Evolutionary conservation across 2,888 invertebrate genomes (phyloP).

Genomic region (Heliconius aoede): DNA sequence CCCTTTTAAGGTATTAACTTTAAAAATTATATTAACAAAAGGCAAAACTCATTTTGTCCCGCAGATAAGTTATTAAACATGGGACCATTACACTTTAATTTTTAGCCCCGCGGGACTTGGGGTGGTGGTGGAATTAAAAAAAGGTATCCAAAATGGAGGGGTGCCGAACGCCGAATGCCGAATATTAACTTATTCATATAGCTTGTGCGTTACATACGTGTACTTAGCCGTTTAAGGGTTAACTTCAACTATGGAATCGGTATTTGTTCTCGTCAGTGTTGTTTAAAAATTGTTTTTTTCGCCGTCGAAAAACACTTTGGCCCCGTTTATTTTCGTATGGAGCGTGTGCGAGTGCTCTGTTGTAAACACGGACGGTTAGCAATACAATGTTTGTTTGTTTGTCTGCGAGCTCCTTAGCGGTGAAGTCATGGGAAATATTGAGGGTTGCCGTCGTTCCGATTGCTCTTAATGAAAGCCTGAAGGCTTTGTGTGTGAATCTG

Average conservation of each 20-base stretch:
- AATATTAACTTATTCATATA: slow-evolving; percentile 75
- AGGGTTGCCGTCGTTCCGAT: slow-evolving; percentile 56
- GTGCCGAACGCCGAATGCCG: slow-evolving; percentile 59
- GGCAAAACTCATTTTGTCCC: slow-evolving; percentile 72
- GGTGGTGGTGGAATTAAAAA: slow-evolving; percentile 70
- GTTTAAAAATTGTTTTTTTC: slow-evolving; percentile 61
- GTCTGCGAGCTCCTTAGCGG: slow-evolving; percentile 56
- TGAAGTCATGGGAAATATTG: slow-evolving; percentile 60
- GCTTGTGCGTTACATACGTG: slow-evolving; percentile 13
- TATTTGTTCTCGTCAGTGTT: slow-evolving; percentile 52
- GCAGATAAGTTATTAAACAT: slow-evolving; percentile 82
- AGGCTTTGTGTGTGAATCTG: slow-evolving; percentile 17
- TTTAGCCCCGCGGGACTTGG: slow-evolving; percentile 76
- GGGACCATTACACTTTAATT: slow-evolving; percentile 82
- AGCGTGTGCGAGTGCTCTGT: slow-evolving; percentile 68
- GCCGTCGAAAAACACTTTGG: slow-evolving; percentile 66
- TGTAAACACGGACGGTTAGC: slow-evolving; percentile 61
- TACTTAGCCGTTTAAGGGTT: slow-evolving; percentile 32
- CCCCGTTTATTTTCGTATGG: slow-evolving; percentile 76
- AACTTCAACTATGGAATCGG: slow-evolving; percentile 37
- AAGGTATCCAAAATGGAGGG: slow-evolving; percentile 53
- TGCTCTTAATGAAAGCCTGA: slow-evolving; percentile 41
- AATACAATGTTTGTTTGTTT: slow-evolving; percentile 64
- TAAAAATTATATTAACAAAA: slow-evolving; percentile 79
- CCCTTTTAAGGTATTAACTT: slow-evolving; percentile 66